Conservation (phyloP, 2,797 vertebrate genomes). For the Pseudochirops corinnae region DNA sequence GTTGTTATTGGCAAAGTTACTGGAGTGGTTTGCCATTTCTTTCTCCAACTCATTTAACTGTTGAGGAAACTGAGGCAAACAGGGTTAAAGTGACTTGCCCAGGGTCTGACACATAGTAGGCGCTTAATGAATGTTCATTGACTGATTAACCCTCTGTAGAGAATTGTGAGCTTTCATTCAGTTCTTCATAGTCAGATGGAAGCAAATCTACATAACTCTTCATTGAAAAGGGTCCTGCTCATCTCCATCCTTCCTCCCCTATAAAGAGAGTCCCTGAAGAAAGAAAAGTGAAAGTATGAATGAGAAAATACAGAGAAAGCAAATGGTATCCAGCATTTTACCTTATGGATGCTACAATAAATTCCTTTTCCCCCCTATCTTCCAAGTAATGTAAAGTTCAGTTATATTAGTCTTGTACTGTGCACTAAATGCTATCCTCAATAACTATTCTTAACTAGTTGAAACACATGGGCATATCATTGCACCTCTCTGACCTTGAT, state of each 20-base stretch:
- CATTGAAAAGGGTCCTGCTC: not conserved
- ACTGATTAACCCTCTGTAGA: not conserved
- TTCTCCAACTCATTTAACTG: not conserved
- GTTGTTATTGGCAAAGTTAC: no score
- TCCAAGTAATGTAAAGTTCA: not conserved
- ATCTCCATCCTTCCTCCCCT: not conserved
- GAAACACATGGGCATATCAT: not conserved
- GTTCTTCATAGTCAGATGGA: not conserved
- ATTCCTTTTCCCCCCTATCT: not conserved
- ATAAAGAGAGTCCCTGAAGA: not conserved
- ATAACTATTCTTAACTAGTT: not conserved
- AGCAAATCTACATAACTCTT: not conserved
- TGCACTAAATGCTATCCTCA: not conserved
- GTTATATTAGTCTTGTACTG: not conserved
- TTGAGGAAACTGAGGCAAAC: not conserved
- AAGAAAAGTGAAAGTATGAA: not conserved
- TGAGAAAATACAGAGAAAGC: not conserved
- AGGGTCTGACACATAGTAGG: not conserved
- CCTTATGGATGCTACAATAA: not conserved
- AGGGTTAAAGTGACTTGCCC: not conserved
- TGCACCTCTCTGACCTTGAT: not conserved
- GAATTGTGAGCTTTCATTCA: not conserved
- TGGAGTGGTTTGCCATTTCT: not conserved
- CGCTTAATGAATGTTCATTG: not conserved
- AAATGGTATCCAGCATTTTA: not conserved